phyloP scores from a whole-genome alignment of 2,797 vertebrate species.

The Orestias chungarensis region DNA sequence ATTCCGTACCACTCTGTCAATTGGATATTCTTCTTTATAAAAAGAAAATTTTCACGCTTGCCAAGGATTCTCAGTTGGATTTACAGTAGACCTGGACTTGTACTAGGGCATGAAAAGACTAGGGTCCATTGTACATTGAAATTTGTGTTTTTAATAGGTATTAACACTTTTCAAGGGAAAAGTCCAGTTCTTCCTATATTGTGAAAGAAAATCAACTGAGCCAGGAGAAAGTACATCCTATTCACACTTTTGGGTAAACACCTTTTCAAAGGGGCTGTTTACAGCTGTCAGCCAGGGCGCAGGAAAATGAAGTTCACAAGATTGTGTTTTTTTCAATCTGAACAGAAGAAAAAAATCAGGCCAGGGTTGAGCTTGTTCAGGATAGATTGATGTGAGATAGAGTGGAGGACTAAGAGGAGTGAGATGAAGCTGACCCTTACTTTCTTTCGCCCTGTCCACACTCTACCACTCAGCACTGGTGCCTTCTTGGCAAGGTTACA shows the following conservation, averaged over 20 bases:
- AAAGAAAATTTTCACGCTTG: neutral
- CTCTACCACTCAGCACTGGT: slow-evolving; percentile 25
- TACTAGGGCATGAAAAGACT: neutral
- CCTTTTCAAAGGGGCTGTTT: slow-evolving; percentile 33
- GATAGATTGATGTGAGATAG: slow-evolving; percentile 69
- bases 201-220: neutral
- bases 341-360: slow-evolving; percentile 57
- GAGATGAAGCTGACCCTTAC: slow-evolving; percentile 81
- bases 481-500: slow-evolving; percentile 52
- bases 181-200: neutral
- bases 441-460: slow-evolving; percentile 58
- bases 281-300: slow-evolving; percentile 45
- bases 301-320: slow-evolving; percentile 63
- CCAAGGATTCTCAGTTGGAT: neutral
- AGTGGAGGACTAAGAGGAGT: slow-evolving; percentile 62
- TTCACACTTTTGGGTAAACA: slow-evolving; percentile 30
- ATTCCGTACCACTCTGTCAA: neutral
- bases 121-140: neutral
- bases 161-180: neutral
- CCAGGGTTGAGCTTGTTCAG: slow-evolving; percentile 50
- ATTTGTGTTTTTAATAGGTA: neutral
- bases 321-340: slow-evolving; percentile 65
- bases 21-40: neutral
- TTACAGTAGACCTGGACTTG: neutral
- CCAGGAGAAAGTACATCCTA: neutral